phyloP scores from a whole-genome alignment of 1,140 invertebrate genomes.

The Lanistes nyassanus region DNA sequence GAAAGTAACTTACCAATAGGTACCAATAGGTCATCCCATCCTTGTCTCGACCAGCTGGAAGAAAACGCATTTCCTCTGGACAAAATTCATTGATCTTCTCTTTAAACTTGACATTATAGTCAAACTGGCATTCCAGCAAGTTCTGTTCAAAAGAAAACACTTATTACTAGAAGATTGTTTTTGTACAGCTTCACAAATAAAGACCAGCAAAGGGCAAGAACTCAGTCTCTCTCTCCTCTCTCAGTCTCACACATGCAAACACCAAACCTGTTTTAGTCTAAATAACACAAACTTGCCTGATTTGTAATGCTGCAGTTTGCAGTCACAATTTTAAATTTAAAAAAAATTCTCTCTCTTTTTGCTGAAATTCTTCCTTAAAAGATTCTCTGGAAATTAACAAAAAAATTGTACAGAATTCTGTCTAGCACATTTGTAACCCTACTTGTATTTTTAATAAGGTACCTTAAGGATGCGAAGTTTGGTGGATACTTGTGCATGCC shows the following conservation, averaged over 20 bases:
- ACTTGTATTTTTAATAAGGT: neutral
- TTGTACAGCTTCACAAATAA: neutral
- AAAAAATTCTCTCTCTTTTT: neutral
- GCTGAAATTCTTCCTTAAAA: neutral
- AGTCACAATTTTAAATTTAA: neutral
- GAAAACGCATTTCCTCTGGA: constrained; percentile 81
- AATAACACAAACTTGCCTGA: too few relatives aligned
- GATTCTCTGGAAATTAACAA: neutral
- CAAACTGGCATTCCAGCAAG: constrained; percentile 93
- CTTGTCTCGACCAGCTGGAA: constrained; percentile 90
- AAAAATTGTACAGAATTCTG: too few relatives aligned
- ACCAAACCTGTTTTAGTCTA: too few relatives aligned
- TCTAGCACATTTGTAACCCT: neutral
- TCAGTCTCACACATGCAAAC: too few relatives aligned
- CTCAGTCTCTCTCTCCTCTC: too few relatives aligned
- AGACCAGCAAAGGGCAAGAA: neutral
- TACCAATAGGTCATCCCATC: constrained; percentile 92
- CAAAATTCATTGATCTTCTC: constrained; percentile 85
- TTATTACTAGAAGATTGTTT: neutral
- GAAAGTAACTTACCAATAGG: constrained; percentile 72
- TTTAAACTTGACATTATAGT: constrained; percentile 93
- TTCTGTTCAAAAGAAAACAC: constrained; percentile 73
- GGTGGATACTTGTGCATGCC: constrained; percentile 85
- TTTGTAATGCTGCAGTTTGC: too few relatives aligned
- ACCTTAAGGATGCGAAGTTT: constrained; percentile 90